Conservation (phyloP, 2,797 vertebrate genomes). For the Hippopotamyrus pictus region DNA sequence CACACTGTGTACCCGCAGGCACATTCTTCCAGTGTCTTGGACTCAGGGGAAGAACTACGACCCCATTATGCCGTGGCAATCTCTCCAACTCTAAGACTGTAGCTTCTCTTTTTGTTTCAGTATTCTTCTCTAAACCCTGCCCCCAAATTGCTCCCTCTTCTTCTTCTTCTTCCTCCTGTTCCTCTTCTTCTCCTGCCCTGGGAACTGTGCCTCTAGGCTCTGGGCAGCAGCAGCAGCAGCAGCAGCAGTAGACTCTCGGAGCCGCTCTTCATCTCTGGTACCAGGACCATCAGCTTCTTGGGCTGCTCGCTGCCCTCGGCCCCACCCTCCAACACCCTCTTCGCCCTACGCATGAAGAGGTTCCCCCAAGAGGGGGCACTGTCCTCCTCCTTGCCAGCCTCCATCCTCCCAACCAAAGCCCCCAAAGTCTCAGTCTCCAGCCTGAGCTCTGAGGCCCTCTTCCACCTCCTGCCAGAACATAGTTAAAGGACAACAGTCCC, state of each 20-base stretch:
- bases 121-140: constrained; percentile 41
- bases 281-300: constrained; percentile 55
- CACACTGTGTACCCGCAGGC: constrained; percentile 26
- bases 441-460: constrained; percentile 60
- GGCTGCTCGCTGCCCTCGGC: constrained; percentile 41
- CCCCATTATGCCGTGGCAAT: background rate
- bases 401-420: constrained; percentile 58
- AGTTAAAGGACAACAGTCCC: constrained; percentile 52
- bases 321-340: constrained; percentile 22
- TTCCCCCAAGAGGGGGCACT: constrained; percentile 47
- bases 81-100: constrained; percentile 44
- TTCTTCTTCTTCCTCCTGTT: constrained; percentile 30
- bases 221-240: constrained; percentile 35
- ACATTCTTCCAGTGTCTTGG: constrained; percentile 29
- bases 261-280: constrained; percentile 46
- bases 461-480: constrained; percentile 57
- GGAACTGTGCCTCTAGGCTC: constrained; percentile 54
- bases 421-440: constrained; percentile 58
- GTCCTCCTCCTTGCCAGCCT: constrained; percentile 45
- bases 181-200: constrained; percentile 24
- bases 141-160: constrained; percentile 29
- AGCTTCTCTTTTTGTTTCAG: constrained; percentile 48
- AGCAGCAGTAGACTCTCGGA: constrained; percentile 38
- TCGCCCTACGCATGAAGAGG: constrained; percentile 50
- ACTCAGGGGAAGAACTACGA: constrained; percentile 30